Base-by-base conservation (phyloP, 1,140 invertebrate species). In the Bactericera cockerelli region DNA sequence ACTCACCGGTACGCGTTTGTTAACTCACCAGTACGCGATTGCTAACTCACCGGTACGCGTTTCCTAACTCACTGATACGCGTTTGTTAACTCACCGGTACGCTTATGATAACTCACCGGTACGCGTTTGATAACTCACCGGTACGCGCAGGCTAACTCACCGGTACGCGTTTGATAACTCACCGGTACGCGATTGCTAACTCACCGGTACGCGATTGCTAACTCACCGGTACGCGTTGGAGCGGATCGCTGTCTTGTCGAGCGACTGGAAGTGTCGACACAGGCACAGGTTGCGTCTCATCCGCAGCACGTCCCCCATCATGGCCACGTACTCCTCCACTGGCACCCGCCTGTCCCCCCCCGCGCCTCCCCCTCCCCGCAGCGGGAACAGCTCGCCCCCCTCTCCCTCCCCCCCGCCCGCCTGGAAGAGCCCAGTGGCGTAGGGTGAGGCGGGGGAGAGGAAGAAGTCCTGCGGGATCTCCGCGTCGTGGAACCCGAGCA, bases 231-330 rank as follows among this genome's bases (percentile, higher is more conserved):
- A 73, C 16, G 13, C 28, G 13, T 31, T 49, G n/a, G 22, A 49
- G 8, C n/a, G 3, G 42, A 86, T 79, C 39, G 79, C 76, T 10
- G 71, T 73, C 72, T 89, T 89, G 62, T 96, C 84, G 28, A 98
- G 72, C 10, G 75, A 72, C 58, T 90, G 80, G 68, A 98, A 98
- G 72, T 98, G 87, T 53, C 95, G 74, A 67, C 92, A 96, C 0
- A 98, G 67, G 67, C 91, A 93, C 0, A 98, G 74, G 75, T 98
- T 99, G 70, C 98, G 99, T 65, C 89, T 86, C 77, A 98, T 83
- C 65, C 86, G 83, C 22, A 98, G 72, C 56, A 88, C 80, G 73
- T 96, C 89, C 59, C 80, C 75, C 28, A 98, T 81, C 71, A 98
- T 87, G 25, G 82, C 80, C 2, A 98, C 89, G 76, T 94, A 99